These are phyloP conservation scores for Phania funesta DNA, from an alignment of 2,888 invertebrate species.

Conservation along the genomic window DNA sequence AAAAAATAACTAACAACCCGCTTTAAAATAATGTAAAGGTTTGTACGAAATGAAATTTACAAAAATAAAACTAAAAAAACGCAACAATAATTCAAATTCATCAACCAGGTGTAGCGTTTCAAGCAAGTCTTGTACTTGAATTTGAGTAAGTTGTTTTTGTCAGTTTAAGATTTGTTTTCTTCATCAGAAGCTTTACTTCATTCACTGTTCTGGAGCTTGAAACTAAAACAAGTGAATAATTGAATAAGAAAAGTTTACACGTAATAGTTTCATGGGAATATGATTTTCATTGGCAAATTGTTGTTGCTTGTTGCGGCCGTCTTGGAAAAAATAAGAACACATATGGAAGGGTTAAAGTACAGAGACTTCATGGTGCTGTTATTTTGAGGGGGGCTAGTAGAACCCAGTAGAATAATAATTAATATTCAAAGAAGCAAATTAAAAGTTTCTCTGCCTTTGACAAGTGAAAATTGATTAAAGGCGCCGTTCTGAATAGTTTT, in stretches of 20 bases:
- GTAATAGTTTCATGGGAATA: conserved; percentile 70
- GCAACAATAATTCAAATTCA: conserved; percentile 43
- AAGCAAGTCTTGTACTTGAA: not conserved
- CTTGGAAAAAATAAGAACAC: not conserved
- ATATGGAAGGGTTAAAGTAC: not conserved
- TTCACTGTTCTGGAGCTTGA: conserved; percentile 2
- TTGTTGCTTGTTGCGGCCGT: not conserved
- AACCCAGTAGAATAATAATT: too few species aligned
- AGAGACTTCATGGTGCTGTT: not conserved
- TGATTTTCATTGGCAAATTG: conserved; percentile 62
- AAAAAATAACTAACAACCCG: not conserved
- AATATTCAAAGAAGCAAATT: too few species aligned
- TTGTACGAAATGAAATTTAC: not conserved
- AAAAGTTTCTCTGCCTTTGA: too few species aligned
- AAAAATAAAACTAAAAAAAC: not conserved
- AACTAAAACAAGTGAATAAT: conserved; percentile 34
- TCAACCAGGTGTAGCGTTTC: conserved; percentile 39
- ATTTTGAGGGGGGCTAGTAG: not conserved
- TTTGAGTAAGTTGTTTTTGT: not conserved
- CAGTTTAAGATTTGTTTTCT: not conserved
- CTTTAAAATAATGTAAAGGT: not conserved
- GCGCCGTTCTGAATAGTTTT: too few species aligned
- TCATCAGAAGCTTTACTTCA: conserved; percentile 1
- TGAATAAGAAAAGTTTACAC: conserved; percentile 41
- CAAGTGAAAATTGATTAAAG: too few species aligned